Percentiles rank a stretch among this genome's conserved stretches.
Conservation (phyloP, 2,113 vertebrate species). For the Dicrurus megarhynchus region DNA sequence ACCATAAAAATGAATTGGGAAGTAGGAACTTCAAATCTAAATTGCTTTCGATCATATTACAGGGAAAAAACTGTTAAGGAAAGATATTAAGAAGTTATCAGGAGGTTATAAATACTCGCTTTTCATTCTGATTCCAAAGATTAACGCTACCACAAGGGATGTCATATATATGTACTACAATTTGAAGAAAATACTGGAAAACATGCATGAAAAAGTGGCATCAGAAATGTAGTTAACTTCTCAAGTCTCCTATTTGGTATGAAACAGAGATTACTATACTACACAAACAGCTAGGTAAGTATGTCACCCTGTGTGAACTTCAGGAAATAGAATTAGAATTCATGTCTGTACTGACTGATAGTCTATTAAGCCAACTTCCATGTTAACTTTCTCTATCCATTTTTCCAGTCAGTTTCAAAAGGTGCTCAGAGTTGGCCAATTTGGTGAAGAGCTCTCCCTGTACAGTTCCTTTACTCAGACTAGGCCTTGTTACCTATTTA, state of each 20-base stretch:
- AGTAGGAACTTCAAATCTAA: not conserved
- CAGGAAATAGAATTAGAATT: not conserved
- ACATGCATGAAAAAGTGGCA: not conserved
- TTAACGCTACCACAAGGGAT: not conserved
- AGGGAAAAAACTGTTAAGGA: not conserved
- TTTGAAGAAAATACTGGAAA: not conserved
- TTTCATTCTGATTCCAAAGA: not conserved
- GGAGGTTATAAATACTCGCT: not conserved
- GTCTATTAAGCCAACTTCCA: not conserved
- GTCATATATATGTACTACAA: not conserved
- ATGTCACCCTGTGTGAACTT: not conserved
- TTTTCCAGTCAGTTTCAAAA: not conserved
- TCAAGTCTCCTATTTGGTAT: not conserved
- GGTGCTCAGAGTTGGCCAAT: not conserved
- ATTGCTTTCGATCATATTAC: not conserved
- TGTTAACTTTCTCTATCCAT: not conserved
- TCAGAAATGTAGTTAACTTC: not conserved
- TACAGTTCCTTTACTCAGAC: not conserved
- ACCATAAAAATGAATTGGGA: not conserved
- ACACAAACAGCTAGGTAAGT: not conserved
- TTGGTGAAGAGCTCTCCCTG: not conserved
- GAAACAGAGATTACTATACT: not conserved
- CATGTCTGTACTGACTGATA: not conserved
- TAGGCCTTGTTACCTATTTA: not conserved
- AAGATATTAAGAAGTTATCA: not conserved